These are phyloP conservation scores for Epizoanthus rinbou DNA, from an alignment of 92 coral and sea anemone genomes.

Conservation along the genomic window DNA sequence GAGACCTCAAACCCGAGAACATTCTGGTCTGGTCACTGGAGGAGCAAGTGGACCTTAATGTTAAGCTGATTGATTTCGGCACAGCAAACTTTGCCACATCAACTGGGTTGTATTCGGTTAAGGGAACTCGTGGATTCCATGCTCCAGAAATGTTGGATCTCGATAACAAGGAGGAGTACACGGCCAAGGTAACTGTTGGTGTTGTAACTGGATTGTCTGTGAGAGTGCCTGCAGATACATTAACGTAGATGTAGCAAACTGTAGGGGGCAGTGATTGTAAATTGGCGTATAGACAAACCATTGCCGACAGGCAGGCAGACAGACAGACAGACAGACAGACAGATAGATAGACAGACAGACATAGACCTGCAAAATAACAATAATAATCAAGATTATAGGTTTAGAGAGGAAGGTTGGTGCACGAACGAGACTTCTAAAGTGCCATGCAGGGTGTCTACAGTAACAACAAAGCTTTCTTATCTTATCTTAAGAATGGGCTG, in stretches of 20 bases:
- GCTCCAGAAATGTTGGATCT: slow-evolving; percentile 97
- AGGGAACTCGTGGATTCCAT: slow-evolving; percentile 78
- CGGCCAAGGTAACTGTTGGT: slow-evolving; percentile 41
- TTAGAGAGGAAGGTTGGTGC: no score
- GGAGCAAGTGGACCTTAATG: slow-evolving; percentile 85
- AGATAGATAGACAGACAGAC: no score
- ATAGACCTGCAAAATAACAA: no score
- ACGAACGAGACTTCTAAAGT: no score
- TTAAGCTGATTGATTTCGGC: slow-evolving; percentile 94
- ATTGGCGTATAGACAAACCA: no score
- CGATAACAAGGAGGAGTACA: slow-evolving; percentile 78
- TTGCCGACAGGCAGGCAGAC: no score
- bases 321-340: no score
- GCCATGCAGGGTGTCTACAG: no score
- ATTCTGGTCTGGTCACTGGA: slow-evolving; percentile 95
- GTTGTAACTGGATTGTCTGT: neutral
- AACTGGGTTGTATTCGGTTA: slow-evolving; percentile 72
- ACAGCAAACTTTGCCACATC: slow-evolving; percentile 94
- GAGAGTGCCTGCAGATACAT: neutral
- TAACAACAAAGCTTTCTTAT: no score
- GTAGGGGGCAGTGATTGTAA: neutral
- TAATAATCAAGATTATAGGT: no score
- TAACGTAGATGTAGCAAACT: neutral
- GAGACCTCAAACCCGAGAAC: slow-evolving; percentile 95
- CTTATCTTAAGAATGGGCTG: no score